phyloP scores from a whole-genome alignment of 2,113 vertebrate genomes.

The Petromus typicus region DNA sequence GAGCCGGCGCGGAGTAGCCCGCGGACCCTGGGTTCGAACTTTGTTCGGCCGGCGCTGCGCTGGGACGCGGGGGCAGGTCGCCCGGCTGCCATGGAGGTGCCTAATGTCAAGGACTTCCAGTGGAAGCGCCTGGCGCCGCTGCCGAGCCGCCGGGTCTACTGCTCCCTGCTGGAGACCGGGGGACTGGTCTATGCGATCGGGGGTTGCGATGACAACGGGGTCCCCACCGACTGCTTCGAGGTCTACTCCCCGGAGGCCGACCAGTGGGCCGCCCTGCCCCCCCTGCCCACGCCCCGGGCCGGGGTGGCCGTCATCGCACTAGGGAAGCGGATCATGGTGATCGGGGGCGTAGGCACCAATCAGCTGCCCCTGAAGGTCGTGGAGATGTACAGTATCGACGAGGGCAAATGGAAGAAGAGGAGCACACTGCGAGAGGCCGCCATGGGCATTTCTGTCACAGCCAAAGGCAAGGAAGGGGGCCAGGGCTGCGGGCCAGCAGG shows the following conservation, averaged over 20 bases:
- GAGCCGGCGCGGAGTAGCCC: slow-evolving; percentile 23
- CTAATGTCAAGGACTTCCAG: slow-evolving; percentile 93
- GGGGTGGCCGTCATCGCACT: slow-evolving; percentile 93
- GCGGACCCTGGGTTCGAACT: background rate
- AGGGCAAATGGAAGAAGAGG: slow-evolving; percentile 97
- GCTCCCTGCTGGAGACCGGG: slow-evolving; percentile 92
- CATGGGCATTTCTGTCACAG: slow-evolving; percentile 95
- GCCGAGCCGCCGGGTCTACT: slow-evolving; percentile 94
- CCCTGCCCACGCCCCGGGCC: slow-evolving; percentile 94
- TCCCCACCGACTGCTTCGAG: slow-evolving; percentile 92
- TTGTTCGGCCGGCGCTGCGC: background rate
- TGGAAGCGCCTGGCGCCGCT: slow-evolving; percentile 95
- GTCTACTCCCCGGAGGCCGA: slow-evolving; percentile 96
- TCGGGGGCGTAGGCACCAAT: slow-evolving; percentile 94
- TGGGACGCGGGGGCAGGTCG: background rate
- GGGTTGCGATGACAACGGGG: slow-evolving; percentile 94
- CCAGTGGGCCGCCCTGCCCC: slow-evolving; percentile 92
- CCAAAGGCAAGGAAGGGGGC: slow-evolving; percentile 91
- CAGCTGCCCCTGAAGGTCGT: slow-evolving; percentile 95
- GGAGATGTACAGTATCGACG: slow-evolving; percentile 96
- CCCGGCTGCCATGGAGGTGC: slow-evolving; percentile 89
- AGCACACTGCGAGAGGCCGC: slow-evolving; percentile 93
- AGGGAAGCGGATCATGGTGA: slow-evolving; percentile 96
- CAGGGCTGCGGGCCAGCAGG: background rate
- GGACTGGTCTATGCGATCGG: slow-evolving; percentile 96